Conservation (phyloP, 2,797 vertebrate species). For the Varecia variegata region DNA sequence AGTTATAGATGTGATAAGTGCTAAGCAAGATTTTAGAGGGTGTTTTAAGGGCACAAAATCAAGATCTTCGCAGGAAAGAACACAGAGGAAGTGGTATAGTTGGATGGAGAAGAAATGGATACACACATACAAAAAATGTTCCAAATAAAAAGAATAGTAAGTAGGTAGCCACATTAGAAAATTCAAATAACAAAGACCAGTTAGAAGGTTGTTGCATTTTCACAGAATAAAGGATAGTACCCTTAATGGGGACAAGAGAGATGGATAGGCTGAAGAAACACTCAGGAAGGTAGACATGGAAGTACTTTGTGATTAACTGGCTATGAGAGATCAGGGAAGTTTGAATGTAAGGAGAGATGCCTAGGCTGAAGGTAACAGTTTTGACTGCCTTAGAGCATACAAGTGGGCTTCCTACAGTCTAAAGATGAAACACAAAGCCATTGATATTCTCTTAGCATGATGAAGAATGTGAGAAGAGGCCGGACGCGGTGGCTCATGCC, state of each 20-base stretch:
- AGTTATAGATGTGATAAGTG: neutral
- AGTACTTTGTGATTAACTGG: neutral
- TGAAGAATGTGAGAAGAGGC: neutral
- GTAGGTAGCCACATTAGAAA: neutral
- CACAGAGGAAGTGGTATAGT: neutral
- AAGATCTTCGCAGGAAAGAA: neutral
- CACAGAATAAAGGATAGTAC: neutral
- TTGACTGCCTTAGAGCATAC: neutral
- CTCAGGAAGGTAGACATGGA: neutral
- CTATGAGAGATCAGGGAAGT: neutral
- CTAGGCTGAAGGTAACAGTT: neutral
- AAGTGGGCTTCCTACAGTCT: neutral
- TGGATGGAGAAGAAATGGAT: neutral
- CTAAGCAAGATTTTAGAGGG: neutral
- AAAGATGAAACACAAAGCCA: neutral
- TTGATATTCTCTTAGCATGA: neutral
- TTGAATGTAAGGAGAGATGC: neutral
- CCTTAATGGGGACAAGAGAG: neutral
- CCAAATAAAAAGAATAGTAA: conserved; percentile 11
- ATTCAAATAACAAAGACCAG: neutral
- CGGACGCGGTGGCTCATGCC: no score
- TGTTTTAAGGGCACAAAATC: neutral
- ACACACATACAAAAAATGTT: neutral
- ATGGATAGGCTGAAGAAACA: neutral
- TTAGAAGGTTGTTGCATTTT: neutral